Conservation (phyloP, 2,797 vertebrate species). For the Channa striata region DNA sequence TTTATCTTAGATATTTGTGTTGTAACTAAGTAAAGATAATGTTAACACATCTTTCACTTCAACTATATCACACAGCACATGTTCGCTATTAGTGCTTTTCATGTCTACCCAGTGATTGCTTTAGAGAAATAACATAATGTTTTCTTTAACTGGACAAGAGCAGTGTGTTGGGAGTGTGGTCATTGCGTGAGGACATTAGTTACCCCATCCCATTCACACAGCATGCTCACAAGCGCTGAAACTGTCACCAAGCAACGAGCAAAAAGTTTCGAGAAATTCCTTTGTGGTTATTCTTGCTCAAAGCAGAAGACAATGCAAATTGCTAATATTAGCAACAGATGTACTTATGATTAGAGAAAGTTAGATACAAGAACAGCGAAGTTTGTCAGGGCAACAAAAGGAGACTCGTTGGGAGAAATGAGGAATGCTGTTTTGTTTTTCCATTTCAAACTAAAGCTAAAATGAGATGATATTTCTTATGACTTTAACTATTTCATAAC, state of each 20-base stretch:
- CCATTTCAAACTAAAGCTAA: too few relatives aligned
- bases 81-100: constrained; percentile 67
- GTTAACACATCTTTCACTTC: constrained; percentile 9
- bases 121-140: constrained; percentile 76
- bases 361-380: constrained; percentile 13
- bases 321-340: constrained; percentile 31
- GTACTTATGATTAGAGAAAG: constrained; percentile 15
- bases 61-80: constrained; percentile 62
- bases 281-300: constrained; percentile 66
- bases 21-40: background rate
- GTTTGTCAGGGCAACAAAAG: too few relatives aligned
- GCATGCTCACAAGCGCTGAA: constrained; percentile 69
- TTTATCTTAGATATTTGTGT: background rate
- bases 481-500: background rate
- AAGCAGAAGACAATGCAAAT: constrained; percentile 50
- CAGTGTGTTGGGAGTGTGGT: constrained; percentile 77
- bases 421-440: too few relatives aligned
- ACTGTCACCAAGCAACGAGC: constrained; percentile 81
- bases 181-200: constrained; percentile 76
- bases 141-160: constrained; percentile 73
- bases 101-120: constrained; percentile 61
- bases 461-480: background rate
- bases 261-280: constrained; percentile 73
- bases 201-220: constrained; percentile 72
- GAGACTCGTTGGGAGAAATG: too few relatives aligned